Evolutionary conservation across 2,888 invertebrate genomes (phyloP).

Genomic region (Hemaris fuciformis): DNA sequence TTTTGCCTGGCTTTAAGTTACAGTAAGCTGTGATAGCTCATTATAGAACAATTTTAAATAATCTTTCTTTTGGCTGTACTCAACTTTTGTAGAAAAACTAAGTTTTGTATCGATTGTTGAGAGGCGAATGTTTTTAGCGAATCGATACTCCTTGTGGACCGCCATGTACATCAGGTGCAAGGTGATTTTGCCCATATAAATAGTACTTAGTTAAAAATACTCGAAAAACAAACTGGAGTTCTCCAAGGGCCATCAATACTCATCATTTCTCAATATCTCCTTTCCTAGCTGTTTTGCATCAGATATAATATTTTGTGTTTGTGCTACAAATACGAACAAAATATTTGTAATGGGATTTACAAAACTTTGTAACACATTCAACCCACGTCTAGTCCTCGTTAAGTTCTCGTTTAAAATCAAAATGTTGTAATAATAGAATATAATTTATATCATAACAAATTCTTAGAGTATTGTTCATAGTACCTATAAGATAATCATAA

Average conservation of each 20-base stretch:
- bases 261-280: no score
- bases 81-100: not conserved
- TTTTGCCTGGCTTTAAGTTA: constrained; percentile 17
- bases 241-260: not conserved
- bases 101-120: not conserved
- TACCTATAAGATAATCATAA: constrained; percentile 27
- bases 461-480: constrained; percentile 19
- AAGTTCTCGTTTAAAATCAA: not conserved
- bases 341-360: not conserved
- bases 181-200: no score
- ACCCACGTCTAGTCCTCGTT: not conserved
- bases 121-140: no score
- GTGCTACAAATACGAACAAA: not conserved
- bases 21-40: constrained; percentile 2
- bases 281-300: no score
- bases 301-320: no score
- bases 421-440: not conserved
- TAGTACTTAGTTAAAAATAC: no score
- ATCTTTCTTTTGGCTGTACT: not conserved
- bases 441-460: not conserved
- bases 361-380: not conserved
- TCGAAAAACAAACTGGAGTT: not conserved
- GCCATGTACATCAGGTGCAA: no score
- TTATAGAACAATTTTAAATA: not conserved
- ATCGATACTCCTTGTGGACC: no score